A percentile compares a stretch with the other conserved stretches of the same genome.
Conservation (phyloP, 2,888 invertebrate species). For the Clusia tigrina region DNA sequence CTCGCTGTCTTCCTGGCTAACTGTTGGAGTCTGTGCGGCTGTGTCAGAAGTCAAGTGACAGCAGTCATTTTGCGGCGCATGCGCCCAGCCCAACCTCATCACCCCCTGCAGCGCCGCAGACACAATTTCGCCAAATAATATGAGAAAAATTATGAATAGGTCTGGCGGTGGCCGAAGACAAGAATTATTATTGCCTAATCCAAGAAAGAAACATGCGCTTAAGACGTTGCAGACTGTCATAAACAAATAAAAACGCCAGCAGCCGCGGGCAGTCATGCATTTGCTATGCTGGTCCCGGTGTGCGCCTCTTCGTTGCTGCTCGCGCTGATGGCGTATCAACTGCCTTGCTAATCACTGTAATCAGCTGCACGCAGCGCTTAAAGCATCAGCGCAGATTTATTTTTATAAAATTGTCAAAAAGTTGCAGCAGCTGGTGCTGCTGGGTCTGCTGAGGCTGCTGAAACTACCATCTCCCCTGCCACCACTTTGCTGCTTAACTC, state of each 20-base stretch:
- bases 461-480: not conserved
- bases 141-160: slow-evolving; percentile 39
- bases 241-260: too few species aligned
- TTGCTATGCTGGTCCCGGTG: too few species aligned
- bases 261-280: too few species aligned
- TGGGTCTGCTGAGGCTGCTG: too few species aligned
- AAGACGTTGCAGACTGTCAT: too few species aligned
- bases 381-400: too few species aligned
- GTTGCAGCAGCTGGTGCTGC: not conserved
- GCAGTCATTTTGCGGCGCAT: not conserved
- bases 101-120: not conserved
- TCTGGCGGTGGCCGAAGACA: not conserved
- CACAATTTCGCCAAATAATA: slow-evolving; percentile 37
- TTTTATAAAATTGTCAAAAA: slow-evolving; percentile 1
- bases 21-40: not conserved
- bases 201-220: too few species aligned
- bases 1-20: too few species aligned
- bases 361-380: too few species aligned
- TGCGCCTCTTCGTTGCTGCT: too few species aligned
- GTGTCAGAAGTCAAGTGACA: slow-evolving; percentile 3
- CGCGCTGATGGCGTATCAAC: too few species aligned
- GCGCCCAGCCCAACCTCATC: not conserved
- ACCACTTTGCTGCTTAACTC: not conserved
- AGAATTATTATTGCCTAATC: not conserved
- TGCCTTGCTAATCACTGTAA: too few species aligned